Evolutionary conservation across 2,113 vertebrate species (phyloP).

Genomic region (Trichomycterus rosablanca): DNA sequence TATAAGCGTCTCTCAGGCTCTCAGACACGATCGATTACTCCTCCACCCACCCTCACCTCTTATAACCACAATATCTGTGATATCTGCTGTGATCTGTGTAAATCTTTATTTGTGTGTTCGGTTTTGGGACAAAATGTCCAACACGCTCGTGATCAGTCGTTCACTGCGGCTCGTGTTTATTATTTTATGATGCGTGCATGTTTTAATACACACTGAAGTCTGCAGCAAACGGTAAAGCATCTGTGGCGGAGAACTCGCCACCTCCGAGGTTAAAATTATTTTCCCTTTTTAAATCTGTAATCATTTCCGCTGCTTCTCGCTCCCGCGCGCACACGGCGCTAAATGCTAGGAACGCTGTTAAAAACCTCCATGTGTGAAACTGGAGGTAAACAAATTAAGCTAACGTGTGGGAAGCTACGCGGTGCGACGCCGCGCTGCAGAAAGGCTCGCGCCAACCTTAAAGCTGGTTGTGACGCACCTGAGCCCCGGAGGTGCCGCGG

Average conservation of each 20-base stretch:
- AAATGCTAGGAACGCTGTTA: conserved; percentile 28
- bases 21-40: too few relatives aligned
- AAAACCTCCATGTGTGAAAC: conserved; percentile 37
- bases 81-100: too few relatives aligned
- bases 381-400: conserved; percentile 40
- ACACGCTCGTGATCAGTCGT: too few relatives aligned
- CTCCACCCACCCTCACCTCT: too few relatives aligned
- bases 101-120: too few relatives aligned
- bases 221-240: background rate
- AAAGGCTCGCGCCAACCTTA: conserved; percentile 15
- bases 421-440: background rate
- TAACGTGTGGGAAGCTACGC: conserved; percentile 35
- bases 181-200: too few relatives aligned
- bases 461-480: conserved; percentile 5
- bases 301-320: background rate
- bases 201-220: too few relatives aligned
- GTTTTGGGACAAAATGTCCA: too few relatives aligned
- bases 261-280: conserved; percentile 2
- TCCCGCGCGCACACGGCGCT: conserved; percentile 14
- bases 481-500: conserved; percentile 3
- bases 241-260: conserved; percentile 4
- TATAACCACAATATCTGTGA: too few relatives aligned
- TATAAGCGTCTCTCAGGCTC: too few relatives aligned
- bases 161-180: too few relatives aligned
- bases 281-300: conserved; percentile 10